Percentiles rank a stretch among this genome's conserved stretches.
Evolutionary conservation across 2,113 vertebrate species (phyloP).

Genomic region (Psittacula cyanocephala): DNA sequence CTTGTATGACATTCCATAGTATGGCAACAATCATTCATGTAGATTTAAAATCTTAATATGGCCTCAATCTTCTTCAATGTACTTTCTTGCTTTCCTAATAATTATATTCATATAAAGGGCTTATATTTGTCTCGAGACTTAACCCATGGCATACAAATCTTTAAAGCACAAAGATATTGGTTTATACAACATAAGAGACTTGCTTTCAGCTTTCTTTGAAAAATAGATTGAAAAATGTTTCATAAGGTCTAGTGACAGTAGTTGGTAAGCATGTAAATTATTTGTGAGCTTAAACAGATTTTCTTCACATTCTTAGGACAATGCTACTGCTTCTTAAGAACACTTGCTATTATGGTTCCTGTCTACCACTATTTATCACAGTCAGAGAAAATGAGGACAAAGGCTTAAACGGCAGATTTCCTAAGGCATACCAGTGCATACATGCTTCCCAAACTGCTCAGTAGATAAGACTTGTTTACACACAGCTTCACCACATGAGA

Average conservation of each 20-base stretch:
- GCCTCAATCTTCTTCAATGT: neutral
- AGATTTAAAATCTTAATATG: neutral
- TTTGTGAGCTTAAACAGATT: neutral
- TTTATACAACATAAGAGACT: neutral
- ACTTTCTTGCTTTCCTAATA: neutral
- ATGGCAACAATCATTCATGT: neutral
- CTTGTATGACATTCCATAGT: neutral
- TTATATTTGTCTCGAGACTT: neutral
- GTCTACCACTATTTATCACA: neutral
- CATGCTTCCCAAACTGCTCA: neutral
- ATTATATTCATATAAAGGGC: neutral
- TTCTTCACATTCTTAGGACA: neutral
- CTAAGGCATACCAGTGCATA: conserved; percentile 8
- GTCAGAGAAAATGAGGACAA: neutral
- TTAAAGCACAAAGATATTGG: neutral
- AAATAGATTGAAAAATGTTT: neutral
- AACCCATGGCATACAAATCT: neutral
- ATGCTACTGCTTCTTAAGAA: neutral
- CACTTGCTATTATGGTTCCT: neutral
- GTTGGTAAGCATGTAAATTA: neutral
- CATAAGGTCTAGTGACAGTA: neutral
- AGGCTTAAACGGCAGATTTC: conserved; percentile 42
- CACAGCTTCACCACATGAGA: neutral
- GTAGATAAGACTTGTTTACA: conserved; percentile 6
- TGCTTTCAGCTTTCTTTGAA: neutral